Evolutionary conservation across 2,113 vertebrate genomes (phyloP), one percentile per base, ranked within the genome.

Genomic region (Pituophis catenifer): DNA sequence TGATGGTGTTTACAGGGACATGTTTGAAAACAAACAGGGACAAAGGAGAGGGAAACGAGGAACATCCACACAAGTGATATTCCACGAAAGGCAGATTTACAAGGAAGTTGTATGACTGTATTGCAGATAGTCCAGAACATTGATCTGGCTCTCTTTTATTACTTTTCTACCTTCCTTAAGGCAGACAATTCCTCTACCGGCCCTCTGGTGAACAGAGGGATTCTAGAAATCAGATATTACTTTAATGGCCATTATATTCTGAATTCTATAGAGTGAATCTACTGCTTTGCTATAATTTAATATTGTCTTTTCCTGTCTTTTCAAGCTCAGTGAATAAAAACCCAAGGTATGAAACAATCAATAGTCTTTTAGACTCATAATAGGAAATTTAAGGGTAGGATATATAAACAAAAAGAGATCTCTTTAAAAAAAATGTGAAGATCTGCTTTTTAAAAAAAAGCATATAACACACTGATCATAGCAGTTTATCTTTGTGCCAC

Each of bases 141-240:
- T 44, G n/a, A 12, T 0, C 1, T 38, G 57, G 94, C 38, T 91
- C 75, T 89, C 87, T 92, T 88, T 59, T 29, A 15, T 50, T 24
- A 50, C 92, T 86, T 89, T 86, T 81, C 3, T 0, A 81, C 24
- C 87, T 38, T 9, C 44, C 26, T 13, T 0, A 0, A 62, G 86
- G 38, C 90, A 6, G 85, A 19, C 53, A 95, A 94, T 3, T 57
- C 29, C 94, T 87, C 90, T 62, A 92, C 62, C 91, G 90, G 75
- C 86, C 50, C 75, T 2, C 91, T 86, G 15, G 19, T 29, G 65
- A 89, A 86, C 87, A 75, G 58, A 96, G 26, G 57, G 92, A 92
- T 12, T 93, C 70, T 88, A 91, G 59, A 90, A 96, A 33, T 95
- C 91, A 91, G 48, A 94, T 95, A 95, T 87, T 94, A 94, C 57